A percentile compares a stretch with the other conserved stretches of the same genome.
phyloP scores from a whole-genome alignment of 2,113 vertebrate species.

The Haliaeetus leucogaster region DNA sequence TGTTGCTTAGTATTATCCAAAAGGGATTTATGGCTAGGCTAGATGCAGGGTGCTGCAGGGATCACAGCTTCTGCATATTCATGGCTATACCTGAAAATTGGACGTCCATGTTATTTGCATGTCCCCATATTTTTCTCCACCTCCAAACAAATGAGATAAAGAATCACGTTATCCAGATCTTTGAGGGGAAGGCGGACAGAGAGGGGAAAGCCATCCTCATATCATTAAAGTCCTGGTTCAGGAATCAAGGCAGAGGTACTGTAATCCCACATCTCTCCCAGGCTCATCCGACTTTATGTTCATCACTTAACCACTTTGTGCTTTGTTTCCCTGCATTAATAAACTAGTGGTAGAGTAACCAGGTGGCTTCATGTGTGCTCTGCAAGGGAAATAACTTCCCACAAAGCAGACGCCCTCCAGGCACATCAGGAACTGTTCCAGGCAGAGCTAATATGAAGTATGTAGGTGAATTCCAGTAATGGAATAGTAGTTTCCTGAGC shows the following conservation, averaged over 20 bases:
- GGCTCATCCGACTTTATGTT: not conserved
- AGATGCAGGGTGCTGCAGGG: not conserved
- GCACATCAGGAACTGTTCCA: not conserved
- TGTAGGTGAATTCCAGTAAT: not conserved
- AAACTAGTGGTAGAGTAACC: not conserved
- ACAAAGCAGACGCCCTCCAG: not conserved
- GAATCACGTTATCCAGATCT: not conserved
- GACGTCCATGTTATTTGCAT: not conserved
- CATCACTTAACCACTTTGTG: not conserved
- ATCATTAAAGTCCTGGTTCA: not conserved
- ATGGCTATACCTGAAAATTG: not conserved
- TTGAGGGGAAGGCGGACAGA: not conserved
- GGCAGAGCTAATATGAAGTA: not conserved
- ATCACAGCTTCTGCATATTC: not conserved
- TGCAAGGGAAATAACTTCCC: not conserved
- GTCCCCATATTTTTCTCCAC: not conserved
- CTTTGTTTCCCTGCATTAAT: not conserved
- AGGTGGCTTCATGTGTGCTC: not conserved
- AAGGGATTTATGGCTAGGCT: not conserved
- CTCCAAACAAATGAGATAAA: not conserved
- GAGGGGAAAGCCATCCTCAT: not conserved
- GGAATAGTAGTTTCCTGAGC: not conserved
- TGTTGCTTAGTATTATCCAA: not conserved
- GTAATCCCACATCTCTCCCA: not conserved
- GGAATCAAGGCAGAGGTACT: not conserved